phyloP scores from a whole-genome alignment of 2,113 vertebrate species.

The Aix galericulata region DNA sequence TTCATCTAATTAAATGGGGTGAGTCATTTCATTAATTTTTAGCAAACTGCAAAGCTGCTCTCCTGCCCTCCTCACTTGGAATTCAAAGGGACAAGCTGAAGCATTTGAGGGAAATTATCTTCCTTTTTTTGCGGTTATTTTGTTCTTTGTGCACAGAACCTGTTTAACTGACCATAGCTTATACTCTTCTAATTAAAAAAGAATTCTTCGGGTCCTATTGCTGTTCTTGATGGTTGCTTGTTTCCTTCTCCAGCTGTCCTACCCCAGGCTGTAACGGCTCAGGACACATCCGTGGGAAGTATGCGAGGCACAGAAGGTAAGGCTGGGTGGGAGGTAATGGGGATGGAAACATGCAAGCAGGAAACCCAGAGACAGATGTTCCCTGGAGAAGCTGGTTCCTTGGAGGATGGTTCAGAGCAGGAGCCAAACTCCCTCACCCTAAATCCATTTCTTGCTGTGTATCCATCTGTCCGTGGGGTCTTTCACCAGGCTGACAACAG shows the following conservation, averaged over 20 bases:
- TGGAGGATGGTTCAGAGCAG: not conserved
- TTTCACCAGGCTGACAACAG: not conserved
- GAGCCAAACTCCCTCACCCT: not conserved
- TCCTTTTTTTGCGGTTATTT: not conserved
- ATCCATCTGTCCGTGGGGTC: not conserved
- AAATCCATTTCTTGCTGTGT: not conserved
- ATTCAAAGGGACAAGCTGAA: constrained; percentile 41
- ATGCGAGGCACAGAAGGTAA: constrained; percentile 97
- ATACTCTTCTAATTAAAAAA: not conserved
- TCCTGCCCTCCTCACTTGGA: constrained; percentile 36
- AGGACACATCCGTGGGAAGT: constrained; percentile 95
- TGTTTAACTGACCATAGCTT: not conserved
- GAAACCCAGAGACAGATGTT: fast-evolving
- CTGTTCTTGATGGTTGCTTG: constrained; percentile 17
- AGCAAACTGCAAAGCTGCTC: constrained; percentile 34
- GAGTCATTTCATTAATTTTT: constrained; percentile 75
- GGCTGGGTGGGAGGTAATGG: not conserved
- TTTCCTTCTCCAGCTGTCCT: constrained; percentile 87
- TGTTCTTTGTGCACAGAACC: not conserved
- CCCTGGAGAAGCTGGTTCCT: not conserved
- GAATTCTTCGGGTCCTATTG: not conserved
- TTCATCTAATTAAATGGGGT: constrained; percentile 71
- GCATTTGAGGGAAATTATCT: not conserved
- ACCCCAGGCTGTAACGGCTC: constrained; percentile 96
- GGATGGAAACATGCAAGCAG: not conserved